Evolutionary conservation across 2,888 invertebrate species (phyloP).

Genomic region (Pseudanteris insignis): DNA sequence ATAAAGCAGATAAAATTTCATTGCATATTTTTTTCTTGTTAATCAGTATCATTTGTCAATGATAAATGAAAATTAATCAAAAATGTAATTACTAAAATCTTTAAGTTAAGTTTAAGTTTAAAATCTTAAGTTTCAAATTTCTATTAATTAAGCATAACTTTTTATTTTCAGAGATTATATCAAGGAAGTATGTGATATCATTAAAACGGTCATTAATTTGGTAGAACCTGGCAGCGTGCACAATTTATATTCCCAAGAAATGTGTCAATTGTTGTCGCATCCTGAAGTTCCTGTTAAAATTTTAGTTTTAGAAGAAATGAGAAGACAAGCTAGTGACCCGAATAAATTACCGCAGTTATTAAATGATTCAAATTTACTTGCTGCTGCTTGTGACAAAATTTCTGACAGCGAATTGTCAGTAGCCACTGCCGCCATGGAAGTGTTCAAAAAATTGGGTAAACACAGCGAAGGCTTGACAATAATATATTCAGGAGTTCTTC

Average conservation of each 20-base stretch:
- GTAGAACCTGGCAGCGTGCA: slow-evolving; percentile 52
- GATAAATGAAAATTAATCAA: no score
- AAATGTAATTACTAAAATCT: no score
- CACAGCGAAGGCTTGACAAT: slow-evolving; percentile 57
- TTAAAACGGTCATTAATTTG: slow-evolving; percentile 47
- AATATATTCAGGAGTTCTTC: slow-evolving; percentile 69
- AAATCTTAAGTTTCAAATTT: no score
- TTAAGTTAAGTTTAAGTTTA: no score
- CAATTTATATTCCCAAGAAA: slow-evolving; percentile 51
- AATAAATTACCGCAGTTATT: slow-evolving; percentile 65
- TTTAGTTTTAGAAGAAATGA: slow-evolving; percentile 52
- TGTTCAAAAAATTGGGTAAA: slow-evolving; percentile 69
- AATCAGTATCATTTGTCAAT: no score
- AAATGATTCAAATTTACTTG: slow-evolving; percentile 69
- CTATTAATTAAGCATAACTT: no score
- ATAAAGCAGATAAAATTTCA: no score
- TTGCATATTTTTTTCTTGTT: no score
- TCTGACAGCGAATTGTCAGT: slow-evolving; percentile 72
- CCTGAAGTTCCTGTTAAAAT: slow-evolving; percentile 48
- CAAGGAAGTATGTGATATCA: slow-evolving; percentile 52
- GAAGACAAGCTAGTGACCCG: slow-evolving; percentile 39
- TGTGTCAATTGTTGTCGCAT: slow-evolving; percentile 51
- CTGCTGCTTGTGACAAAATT: slow-evolving; percentile 70
- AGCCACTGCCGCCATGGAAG: slow-evolving; percentile 70
- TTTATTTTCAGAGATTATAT: slow-evolving; percentile 50